phyloP scores from a whole-genome alignment of 2,113 vertebrate species.

The Gila orcuttii region DNA sequence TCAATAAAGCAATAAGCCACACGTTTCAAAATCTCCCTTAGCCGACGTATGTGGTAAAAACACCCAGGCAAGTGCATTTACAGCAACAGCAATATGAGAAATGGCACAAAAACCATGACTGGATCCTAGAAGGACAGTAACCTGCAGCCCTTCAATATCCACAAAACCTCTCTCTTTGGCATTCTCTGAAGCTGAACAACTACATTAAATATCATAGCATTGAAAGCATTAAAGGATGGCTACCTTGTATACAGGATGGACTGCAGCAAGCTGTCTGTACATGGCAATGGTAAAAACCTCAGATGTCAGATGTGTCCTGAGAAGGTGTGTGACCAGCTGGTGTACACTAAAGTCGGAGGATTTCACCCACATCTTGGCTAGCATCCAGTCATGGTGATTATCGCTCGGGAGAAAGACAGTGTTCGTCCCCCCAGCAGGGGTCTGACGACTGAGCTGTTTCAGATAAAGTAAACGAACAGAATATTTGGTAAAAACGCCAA shows the following conservation, averaged over 20 bases:
- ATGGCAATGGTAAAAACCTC: constrained; percentile 70
- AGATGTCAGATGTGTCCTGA: constrained; percentile 69
- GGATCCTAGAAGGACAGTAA: too few relatives aligned
- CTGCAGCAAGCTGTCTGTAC: constrained; percentile 64
- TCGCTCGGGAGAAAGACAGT: constrained; percentile 73
- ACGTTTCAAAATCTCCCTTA: too few relatives aligned
- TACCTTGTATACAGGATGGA: constrained; percentile 74
- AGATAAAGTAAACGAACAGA: not conserved
- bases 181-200: not conserved
- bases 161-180: too few relatives aligned
- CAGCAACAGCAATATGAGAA: too few relatives aligned
- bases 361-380: constrained; percentile 72
- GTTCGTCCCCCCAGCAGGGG: constrained; percentile 34
- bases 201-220: not conserved
- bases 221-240: not conserved
- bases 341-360: constrained; percentile 68
- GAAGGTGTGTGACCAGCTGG: constrained; percentile 66
- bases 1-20: not conserved
- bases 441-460: constrained; percentile 49
- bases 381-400: constrained; percentile 65
- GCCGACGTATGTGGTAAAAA: too few relatives aligned
- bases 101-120: too few relatives aligned
- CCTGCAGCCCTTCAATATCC: too few relatives aligned
- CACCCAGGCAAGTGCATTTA: too few relatives aligned
- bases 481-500: not conserved